Percentiles rank a stretch among this genome's conserved stretches.
Evolutionary conservation across 1,140 invertebrate genomes (phyloP).

Genomic region (Anthonomus grandis): DNA sequence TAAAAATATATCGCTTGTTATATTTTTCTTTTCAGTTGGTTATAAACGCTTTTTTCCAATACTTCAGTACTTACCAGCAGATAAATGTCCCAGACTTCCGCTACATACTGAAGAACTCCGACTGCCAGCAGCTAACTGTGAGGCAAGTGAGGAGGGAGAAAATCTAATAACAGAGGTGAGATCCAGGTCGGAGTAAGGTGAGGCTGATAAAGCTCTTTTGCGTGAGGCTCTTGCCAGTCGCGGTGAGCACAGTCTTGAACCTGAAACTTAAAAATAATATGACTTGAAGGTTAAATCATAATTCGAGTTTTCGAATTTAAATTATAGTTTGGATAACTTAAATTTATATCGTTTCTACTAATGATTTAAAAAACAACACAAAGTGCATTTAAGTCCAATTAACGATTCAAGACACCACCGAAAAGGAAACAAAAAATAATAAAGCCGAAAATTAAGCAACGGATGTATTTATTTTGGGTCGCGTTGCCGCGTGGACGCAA

Average conservation of each 20-base stretch:
- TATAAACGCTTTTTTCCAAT: background rate
- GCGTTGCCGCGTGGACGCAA: background rate
- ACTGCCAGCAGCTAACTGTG: constrained; percentile 87
- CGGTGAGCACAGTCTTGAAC: constrained; percentile 67
- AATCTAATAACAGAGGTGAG: constrained; percentile 93
- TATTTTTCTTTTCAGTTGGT: background rate
- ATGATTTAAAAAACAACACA: background rate
- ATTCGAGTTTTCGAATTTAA: too few relatives aligned
- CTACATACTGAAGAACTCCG: constrained; percentile 73
- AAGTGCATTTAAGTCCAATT: background rate
- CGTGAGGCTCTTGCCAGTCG: constrained; percentile 59
- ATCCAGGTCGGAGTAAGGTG: constrained; percentile 91
- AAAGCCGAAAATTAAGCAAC: background rate
- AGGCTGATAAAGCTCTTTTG: constrained; percentile 89
- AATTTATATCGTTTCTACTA: too few relatives aligned
- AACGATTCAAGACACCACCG: background rate
- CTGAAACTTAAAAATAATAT: constrained; percentile 56
- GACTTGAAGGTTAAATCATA: too few relatives aligned
- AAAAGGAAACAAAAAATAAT: background rate
- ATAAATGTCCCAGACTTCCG: constrained; percentile 91
- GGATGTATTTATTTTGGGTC: background rate
- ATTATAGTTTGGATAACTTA: too few relatives aligned
- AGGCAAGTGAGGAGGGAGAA: constrained; percentile 88
- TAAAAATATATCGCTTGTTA: background rate
- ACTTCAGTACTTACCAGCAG: constrained; percentile 56